phyloP scores from a whole-genome alignment of 2,797 vertebrate species.

The Cuniculus paca region DNA sequence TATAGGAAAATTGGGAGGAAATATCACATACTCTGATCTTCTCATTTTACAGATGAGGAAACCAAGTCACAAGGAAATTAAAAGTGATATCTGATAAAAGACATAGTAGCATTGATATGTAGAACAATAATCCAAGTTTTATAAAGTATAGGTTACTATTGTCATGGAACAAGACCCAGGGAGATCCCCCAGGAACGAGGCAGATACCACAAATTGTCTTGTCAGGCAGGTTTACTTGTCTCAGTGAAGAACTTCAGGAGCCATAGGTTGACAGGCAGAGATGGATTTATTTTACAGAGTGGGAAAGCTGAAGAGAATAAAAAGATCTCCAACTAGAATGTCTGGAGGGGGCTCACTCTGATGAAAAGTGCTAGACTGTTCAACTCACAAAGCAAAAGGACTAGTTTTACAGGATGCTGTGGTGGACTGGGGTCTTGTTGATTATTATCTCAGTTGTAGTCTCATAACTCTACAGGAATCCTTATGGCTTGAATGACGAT shows the following conservation, averaged over 20 bases:
- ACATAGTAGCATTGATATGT: not conserved
- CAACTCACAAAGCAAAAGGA: not conserved
- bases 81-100: not conserved
- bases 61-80: not conserved
- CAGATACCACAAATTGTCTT: not conserved
- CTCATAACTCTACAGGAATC: not conserved
- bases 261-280: not conserved
- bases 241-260: not conserved
- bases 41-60: not conserved
- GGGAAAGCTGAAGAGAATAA: not conserved
- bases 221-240: not conserved
- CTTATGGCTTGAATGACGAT: not conserved
- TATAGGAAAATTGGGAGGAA: not conserved
- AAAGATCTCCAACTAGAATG: not conserved
- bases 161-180: not conserved
- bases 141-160: not conserved
- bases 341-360: not conserved
- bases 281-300: not conserved
- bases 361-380: not conserved
- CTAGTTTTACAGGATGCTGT: not conserved
- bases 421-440: not conserved
- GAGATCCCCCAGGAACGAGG: not conserved
- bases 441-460: not conserved
- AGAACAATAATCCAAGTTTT: not conserved
- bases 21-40: not conserved